These are phyloP conservation scores for Belonocnema kinseyi DNA, from an alignment of 1,140 invertebrate species.

Conservation along the genomic window DNA sequence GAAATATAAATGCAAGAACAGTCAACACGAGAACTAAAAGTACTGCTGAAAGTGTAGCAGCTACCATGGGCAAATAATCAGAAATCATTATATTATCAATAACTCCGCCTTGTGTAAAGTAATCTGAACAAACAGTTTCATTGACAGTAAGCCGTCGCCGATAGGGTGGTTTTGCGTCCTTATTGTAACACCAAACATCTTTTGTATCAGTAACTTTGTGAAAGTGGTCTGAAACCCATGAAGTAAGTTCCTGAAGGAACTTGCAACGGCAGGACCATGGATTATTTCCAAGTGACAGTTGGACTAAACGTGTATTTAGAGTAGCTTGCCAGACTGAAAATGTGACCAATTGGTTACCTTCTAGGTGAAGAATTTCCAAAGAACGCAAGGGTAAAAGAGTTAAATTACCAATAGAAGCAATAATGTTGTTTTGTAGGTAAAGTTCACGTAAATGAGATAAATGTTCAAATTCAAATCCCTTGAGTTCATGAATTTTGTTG, in stretches of 20 bases:
- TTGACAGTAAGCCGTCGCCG: slow-evolving; percentile 87
- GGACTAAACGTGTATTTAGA: slow-evolving; percentile 82
- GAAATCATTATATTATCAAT: slow-evolving; percentile 89
- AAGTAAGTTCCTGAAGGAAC: slow-evolving; percentile 89
- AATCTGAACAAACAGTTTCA: slow-evolving; percentile 88
- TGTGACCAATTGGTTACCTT: slow-evolving; percentile 88
- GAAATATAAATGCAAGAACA: slow-evolving; percentile 88
- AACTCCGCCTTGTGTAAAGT: slow-evolving; percentile 87
- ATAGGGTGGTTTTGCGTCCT: slow-evolving; percentile 83
- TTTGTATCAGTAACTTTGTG: slow-evolving; percentile 86
- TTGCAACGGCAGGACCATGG: slow-evolving; percentile 93
- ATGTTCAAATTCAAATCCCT: slow-evolving; percentile 94
- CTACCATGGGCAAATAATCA: slow-evolving; percentile 90
- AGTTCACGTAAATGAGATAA: slow-evolving; percentile 87
- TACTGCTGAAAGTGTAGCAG: slow-evolving; percentile 84
- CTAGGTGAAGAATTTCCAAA: slow-evolving; percentile 87
- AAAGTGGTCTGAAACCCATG: slow-evolving; percentile 88
- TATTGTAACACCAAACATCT: slow-evolving; percentile 88
- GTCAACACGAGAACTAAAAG: slow-evolving; percentile 84
- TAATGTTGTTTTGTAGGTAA: slow-evolving; percentile 91
- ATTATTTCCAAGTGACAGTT: slow-evolving; percentile 87
- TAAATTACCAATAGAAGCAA: slow-evolving; percentile 86
- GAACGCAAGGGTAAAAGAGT: slow-evolving; percentile 87
- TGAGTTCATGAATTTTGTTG: slow-evolving; percentile 86
- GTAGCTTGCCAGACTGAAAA: slow-evolving; percentile 91